Evolutionary conservation across 2,797 vertebrate genomes (phyloP).

Genomic region (Enteromius radiatus): DNA sequence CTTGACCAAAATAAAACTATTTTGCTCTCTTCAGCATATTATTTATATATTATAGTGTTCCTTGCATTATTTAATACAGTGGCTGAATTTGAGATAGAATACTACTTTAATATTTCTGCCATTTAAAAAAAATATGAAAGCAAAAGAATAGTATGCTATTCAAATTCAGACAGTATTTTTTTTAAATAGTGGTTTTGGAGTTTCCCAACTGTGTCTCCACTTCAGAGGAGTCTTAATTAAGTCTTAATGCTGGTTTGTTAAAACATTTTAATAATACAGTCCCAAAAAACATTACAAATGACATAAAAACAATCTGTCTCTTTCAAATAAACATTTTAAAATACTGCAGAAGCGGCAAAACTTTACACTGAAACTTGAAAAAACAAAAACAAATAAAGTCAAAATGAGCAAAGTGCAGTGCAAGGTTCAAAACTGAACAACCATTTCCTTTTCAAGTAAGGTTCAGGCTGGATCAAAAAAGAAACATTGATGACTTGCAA

Average conservation of each 20-base stretch:
- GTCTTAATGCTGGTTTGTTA: background rate
- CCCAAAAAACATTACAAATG: background rate
- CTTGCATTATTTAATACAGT: too few relatives aligned
- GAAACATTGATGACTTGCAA: background rate
- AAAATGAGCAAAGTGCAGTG: background rate
- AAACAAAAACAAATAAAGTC: background rate
- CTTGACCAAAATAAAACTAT: slow-evolving; percentile 33
- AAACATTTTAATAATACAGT: slow-evolving; percentile 10
- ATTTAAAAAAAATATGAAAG: too few relatives aligned
- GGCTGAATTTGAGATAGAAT: too few relatives aligned
- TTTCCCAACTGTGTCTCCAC: background rate
- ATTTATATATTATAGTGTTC: background rate
- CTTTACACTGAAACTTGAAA: background rate
- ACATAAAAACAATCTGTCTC: background rate
- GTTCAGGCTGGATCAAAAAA: slow-evolving; percentile 8
- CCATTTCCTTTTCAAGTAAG: background rate
- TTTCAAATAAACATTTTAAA: slow-evolving; percentile 28
- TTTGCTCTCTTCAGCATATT: slow-evolving; percentile 12
- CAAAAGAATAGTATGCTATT: background rate
- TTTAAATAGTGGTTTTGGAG: background rate
- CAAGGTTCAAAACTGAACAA: background rate
- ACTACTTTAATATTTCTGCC: too few relatives aligned
- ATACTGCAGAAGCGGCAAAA: background rate
- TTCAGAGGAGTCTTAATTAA: background rate
- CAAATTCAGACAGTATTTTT: background rate